A percentile compares a stretch with the other conserved stretches of the same genome.
Conservation (phyloP, 2,888 invertebrate genomes). For the Erannis defoliaria region DNA sequence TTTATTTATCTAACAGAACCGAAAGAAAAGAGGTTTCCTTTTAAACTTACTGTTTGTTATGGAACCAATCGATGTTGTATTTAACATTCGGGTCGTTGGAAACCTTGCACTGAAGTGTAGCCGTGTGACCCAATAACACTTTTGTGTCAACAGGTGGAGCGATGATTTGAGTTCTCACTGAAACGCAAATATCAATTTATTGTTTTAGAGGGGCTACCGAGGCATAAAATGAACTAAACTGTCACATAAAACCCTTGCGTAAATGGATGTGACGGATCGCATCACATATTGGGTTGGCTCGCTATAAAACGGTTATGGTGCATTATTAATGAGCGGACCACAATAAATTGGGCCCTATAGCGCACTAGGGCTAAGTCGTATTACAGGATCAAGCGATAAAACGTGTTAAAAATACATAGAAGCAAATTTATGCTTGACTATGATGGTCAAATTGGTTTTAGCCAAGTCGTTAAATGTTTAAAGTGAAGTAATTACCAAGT, state of each 20-base stretch:
- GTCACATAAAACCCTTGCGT: conserved; percentile 35
- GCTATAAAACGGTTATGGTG: conserved; percentile 37
- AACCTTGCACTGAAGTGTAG: conserved; percentile 97
- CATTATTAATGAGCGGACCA: conserved; percentile 35
- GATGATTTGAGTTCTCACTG: conserved; percentile 97
- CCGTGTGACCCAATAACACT: conserved; percentile 96
- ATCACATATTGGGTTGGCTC: conserved; percentile 27
- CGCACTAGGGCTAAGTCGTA: conserved; percentile 32
- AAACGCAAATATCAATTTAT: conserved; percentile 48
- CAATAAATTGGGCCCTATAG: conserved; percentile 36
- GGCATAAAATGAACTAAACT: conserved; percentile 35
- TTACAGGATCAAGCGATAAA: conserved; percentile 29
- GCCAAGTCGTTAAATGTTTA: too few species aligned
- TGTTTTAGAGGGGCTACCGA: conserved; percentile 25
- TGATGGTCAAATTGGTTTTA: conserved; percentile 4
- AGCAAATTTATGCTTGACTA: conserved; percentile 16
- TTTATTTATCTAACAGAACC: not conserved
- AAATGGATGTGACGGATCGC: conserved; percentile 36
- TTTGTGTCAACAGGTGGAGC: conserved; percentile 97
- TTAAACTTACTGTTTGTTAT: conserved; percentile 92
- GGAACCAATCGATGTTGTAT: conserved; percentile 95
- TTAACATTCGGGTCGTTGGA: conserved; percentile 96
- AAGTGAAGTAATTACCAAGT: conserved; percentile 87
- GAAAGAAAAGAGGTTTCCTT: not conserved
- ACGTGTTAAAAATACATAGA: conserved; percentile 24